These are phyloP conservation scores for Polietes domitor DNA, from an alignment of 2,888 invertebrate genomes.

Conservation along the genomic window DNA sequence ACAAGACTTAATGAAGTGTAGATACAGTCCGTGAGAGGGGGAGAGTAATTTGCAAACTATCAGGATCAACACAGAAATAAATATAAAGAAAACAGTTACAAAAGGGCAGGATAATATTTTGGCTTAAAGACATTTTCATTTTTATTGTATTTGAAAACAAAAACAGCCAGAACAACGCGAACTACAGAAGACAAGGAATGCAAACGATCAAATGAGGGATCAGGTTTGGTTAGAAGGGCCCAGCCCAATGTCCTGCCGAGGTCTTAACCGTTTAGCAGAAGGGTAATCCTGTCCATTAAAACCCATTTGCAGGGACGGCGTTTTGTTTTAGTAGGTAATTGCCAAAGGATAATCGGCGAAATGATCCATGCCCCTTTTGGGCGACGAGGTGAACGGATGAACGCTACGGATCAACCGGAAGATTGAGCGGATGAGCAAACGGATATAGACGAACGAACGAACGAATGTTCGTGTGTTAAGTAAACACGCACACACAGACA, in stretches of 20 bases:
- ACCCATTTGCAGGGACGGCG: slow-evolving; percentile 76
- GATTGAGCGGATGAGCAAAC: slow-evolving; percentile 58
- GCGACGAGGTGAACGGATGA: slow-evolving; percentile 55
- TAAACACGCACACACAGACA: slow-evolving; percentile 14
- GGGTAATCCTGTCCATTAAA: slow-evolving; percentile 78
- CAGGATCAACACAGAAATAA: slow-evolving; percentile 68
- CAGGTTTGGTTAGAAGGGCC: background rate
- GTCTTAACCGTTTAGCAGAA: slow-evolving; percentile 60
- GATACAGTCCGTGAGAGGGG: background rate
- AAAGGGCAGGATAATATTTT: slow-evolving; percentile 75
- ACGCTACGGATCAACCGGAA: slow-evolving; percentile 47
- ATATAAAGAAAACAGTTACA: slow-evolving; percentile 67
- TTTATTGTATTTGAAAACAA: slow-evolving; percentile 74
- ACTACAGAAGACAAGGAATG: background rate
- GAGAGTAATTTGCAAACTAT: slow-evolving; percentile 39
- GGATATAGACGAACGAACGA: slow-evolving; percentile 46
- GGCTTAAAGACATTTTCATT: slow-evolving; percentile 79
- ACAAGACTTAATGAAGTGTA: slow-evolving; percentile 1
- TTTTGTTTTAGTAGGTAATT: slow-evolving; percentile 79
- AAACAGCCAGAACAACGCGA: slow-evolving; percentile 58
- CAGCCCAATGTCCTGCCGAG: slow-evolving; percentile 29
- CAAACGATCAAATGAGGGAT: background rate
- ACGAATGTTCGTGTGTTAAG: background rate
- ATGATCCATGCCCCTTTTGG: slow-evolving; percentile 70
- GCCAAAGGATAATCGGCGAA: slow-evolving; percentile 75